Percentiles rank a stretch among this genome's conserved stretches.
These are phyloP conservation scores for Dendrocincla tyrannina DNA, from an alignment of 2,797 vertebrate species.

Conservation along the genomic window DNA sequence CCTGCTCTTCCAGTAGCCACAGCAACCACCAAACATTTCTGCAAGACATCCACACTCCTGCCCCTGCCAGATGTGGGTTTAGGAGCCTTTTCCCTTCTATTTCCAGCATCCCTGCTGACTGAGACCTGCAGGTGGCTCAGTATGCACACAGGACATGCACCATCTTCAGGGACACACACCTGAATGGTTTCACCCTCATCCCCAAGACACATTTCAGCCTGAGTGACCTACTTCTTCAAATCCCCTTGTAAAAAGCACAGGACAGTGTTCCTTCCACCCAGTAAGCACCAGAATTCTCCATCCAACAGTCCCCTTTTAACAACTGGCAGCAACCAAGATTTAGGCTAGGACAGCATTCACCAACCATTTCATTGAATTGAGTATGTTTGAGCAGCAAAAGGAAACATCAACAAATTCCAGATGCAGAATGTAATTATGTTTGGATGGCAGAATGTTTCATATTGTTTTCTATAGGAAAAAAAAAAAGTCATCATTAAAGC, in stretches of 20 bases:
- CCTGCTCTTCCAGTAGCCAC: not conserved
- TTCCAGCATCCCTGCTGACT: not conserved
- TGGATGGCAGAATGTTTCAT: slow-evolving; percentile 63
- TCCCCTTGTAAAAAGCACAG: not conserved
- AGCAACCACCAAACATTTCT: not conserved
- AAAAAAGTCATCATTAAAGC: slow-evolving; percentile 60
- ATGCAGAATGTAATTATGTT: slow-evolving; percentile 65
- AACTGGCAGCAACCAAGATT: not conserved
- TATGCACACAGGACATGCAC: rapidly evolving
- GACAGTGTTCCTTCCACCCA: not conserved
- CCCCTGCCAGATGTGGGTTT: not conserved
- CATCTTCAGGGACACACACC: rapidly evolving
- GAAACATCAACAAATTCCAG: slow-evolving; percentile 67
- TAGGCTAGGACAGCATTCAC: not conserved
- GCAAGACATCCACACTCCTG: not conserved
- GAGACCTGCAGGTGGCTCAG: not conserved
- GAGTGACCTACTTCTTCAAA: not conserved
- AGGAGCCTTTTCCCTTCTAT: not conserved
- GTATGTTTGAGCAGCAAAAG: slow-evolving; percentile 45
- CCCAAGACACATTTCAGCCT: not conserved
- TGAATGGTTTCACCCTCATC: not conserved
- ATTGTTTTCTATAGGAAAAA: slow-evolving; percentile 63
- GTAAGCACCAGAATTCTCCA: not conserved
- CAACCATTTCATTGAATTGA: not conserved
- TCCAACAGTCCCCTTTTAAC: not conserved